These are phyloP conservation scores for Myodes glareolus DNA, from an alignment of 2,113 vertebrate genomes.

Conservation along the genomic window DNA sequence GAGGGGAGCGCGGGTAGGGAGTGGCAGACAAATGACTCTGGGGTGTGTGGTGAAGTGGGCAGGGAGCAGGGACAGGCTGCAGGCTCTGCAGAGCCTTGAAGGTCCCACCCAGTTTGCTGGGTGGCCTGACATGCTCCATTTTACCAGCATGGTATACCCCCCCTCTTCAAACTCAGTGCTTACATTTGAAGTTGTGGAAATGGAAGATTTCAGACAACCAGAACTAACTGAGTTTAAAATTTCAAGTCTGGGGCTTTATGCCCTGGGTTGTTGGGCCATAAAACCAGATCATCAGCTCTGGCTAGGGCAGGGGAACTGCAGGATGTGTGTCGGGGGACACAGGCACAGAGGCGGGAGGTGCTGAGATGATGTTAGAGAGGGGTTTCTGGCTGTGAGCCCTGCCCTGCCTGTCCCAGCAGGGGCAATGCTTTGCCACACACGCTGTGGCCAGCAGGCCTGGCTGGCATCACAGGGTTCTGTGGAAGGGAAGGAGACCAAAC, in stretches of 20 bases:
- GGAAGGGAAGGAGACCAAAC: rapidly evolving
- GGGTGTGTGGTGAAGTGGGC: background rate
- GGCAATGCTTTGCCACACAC: background rate
- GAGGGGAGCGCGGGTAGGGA: background rate
- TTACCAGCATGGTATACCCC: background rate
- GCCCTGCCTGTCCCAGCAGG: background rate
- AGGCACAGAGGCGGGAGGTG: background rate
- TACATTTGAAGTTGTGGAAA: background rate
- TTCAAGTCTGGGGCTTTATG: background rate
- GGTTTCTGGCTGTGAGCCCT: background rate
- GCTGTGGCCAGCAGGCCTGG: background rate
- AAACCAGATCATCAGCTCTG: background rate
- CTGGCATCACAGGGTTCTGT: background rate
- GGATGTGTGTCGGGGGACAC: background rate
- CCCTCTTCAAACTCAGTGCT: background rate
- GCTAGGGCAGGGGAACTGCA: background rate
- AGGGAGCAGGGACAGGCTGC: background rate
- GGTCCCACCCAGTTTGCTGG: background rate
- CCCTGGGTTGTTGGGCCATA: background rate
- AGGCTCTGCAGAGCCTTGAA: background rate
- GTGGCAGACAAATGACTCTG: background rate
- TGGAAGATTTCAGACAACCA: background rate
- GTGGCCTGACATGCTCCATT: background rate
- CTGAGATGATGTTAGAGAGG: background rate
- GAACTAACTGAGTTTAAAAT: conserved; percentile 5